Base-by-base conservation (phyloP, 1,140 invertebrate genomes). In the Heliconius himera region DNA sequence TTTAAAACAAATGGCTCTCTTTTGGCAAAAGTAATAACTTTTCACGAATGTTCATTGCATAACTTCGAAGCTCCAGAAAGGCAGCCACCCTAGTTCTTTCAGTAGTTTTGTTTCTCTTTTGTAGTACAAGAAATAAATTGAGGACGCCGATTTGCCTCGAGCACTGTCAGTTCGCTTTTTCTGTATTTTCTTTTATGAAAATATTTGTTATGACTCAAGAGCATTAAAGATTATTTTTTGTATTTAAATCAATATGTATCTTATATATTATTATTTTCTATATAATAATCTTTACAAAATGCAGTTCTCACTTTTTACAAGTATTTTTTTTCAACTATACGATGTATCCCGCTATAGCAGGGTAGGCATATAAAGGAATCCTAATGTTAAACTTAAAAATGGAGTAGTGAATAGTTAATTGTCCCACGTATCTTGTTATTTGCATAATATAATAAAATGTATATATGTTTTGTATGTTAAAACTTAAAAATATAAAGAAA, bases 121-220 rank as follows among this genome's bases (percentile, higher is more conserved):
- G 73, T 70, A 38, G 18, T 36, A 38, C 51, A 56, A 75, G 74
- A 75, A 75, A 75, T 66, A 51, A 75, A 79, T 79, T 75, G 78
- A 29, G 66, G 11, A 79, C 60, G 54, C 54, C 70, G 73, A 66
- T 74, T 71, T 73, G 73, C 78, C 73, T 54, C 46, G 56, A 75
- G 78, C 56, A 70, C 22, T 70, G 54, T 66, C 56, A 13, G 41
- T 66, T 79, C 41, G 66, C 46, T 26, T 74, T 46, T 74, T 70
- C 4, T 54, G 22, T 74, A 54, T 51, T 33, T 38, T 79, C 38
- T 60, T 73, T 74, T 11, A 9, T 75, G 73, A 20, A 74, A 41
- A 71, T 75, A 33, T 70, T 60, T 22, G 11, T 26, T 75, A 36
- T 74, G 46, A 54, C 2, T 26, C 11, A 54, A 29, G 3, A 66